These are phyloP conservation scores for Macrotus californicus DNA, from an alignment of 2,113 vertebrate species.

Conservation along the genomic window DNA sequence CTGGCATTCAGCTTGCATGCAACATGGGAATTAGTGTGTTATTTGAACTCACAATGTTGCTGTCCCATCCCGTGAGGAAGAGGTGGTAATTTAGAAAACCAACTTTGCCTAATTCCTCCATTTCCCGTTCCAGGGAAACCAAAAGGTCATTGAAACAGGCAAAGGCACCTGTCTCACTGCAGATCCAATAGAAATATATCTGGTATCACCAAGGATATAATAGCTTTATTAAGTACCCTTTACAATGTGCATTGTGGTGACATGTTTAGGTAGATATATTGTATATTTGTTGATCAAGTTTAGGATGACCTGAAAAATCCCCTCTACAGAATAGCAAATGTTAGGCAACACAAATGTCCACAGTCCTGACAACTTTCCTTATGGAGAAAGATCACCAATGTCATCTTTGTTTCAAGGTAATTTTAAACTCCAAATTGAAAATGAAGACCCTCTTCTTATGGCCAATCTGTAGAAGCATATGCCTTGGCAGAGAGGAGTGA, in stretches of 20 bases:
- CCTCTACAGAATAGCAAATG: neutral
- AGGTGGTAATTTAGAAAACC: constrained; percentile 92
- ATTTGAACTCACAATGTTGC: constrained; percentile 80
- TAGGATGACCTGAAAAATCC: neutral
- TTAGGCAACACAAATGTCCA: neutral
- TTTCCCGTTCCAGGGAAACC: constrained; percentile 89
- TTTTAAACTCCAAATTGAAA: constrained; percentile 32
- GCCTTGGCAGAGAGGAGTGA: neutral
- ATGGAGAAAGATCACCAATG: neutral
- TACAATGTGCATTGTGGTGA: neutral
- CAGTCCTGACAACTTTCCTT: neutral
- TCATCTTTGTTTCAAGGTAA: constrained; percentile 5
- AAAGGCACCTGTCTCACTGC: constrained; percentile 90
- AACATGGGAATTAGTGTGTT: neutral
- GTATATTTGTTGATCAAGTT: neutral
- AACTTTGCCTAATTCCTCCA: constrained; percentile 87
- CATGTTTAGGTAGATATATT: neutral
- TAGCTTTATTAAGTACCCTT: neutral
- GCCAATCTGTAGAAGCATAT: neutral
- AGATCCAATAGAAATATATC: constrained; percentile 98
- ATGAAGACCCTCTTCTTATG: neutral
- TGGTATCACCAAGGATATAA: constrained; percentile 65
- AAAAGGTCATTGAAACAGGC: constrained; percentile 93
- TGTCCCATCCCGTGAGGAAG: constrained; percentile 91
- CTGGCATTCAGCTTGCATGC: neutral